These are phyloP conservation scores for Leptothorax acervorum DNA, from an alignment of 2,888 invertebrate species.

Conservation along the genomic window DNA sequence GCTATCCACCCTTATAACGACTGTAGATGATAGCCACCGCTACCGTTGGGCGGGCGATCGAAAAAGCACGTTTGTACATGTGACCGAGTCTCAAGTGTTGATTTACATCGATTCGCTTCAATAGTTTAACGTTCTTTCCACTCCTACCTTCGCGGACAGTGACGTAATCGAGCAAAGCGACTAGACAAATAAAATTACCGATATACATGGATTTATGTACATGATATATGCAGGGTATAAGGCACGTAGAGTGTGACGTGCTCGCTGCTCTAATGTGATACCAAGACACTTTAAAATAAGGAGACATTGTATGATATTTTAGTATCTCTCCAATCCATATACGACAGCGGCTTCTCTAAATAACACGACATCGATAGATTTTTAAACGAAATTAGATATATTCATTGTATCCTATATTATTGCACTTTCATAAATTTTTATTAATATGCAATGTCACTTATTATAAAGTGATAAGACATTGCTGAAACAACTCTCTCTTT, in stretches of 20 bases:
- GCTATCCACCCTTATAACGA: slow-evolving; percentile 60
- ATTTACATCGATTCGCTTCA: slow-evolving; percentile 30
- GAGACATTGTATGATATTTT: background rate
- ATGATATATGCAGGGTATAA: background rate
- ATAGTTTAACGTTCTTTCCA: slow-evolving; percentile 5
- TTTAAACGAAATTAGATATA: background rate
- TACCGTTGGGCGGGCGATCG: slow-evolving; percentile 17
- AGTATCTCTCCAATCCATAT: background rate
- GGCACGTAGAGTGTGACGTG: background rate
- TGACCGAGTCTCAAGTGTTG: slow-evolving; percentile 16
- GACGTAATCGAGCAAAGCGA: background rate
- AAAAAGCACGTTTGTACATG: slow-evolving; percentile 9
- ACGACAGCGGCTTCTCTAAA: background rate
- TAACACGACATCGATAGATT: background rate
- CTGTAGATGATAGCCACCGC: slow-evolving; percentile 52
- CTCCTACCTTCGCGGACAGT: background rate
- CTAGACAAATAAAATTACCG: background rate
- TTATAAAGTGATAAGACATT: background rate
- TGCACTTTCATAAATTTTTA: background rate
- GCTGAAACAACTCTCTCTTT: background rate
- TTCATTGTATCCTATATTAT: background rate
- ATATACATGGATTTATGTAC: background rate
- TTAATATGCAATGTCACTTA: background rate
- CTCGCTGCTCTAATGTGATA: background rate
- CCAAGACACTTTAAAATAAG: background rate